Percentiles rank a stretch among this genome's conserved stretches.
These are phyloP conservation scores for Drosophila subquinaria DNA, from an alignment of 2,888 invertebrate species.

Conservation along the genomic window DNA sequence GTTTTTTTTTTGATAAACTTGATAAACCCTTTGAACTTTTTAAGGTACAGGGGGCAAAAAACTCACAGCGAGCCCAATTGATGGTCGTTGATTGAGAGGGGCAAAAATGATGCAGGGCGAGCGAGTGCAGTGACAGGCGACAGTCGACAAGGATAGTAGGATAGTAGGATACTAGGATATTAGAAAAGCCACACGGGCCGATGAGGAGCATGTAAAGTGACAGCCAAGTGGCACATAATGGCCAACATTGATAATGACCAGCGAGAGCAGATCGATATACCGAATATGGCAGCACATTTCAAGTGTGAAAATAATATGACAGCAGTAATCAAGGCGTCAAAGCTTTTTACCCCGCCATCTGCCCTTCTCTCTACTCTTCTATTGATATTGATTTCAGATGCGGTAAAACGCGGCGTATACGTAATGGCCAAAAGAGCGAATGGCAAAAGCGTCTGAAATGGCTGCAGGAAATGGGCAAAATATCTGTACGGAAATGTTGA, in stretches of 20 bases:
- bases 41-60: not conserved
- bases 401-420: conserved; percentile 49
- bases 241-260: conserved; percentile 67
- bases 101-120: conserved; percentile 15
- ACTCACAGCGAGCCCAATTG: conserved; percentile 7
- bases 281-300: conserved; percentile 52
- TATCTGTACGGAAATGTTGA: conserved; percentile 70
- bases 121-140: conserved; percentile 37
- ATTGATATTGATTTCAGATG: conserved; percentile 69
- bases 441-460: conserved; percentile 34
- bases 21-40: not conserved
- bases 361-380: not conserved
- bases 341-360: conserved; percentile 2
- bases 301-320: conserved; percentile 80
- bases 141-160: conserved; percentile 20
- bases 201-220: conserved; percentile 64
- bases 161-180: conserved; percentile 57
- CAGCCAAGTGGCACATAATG: conserved; percentile 67
- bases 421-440: conserved; percentile 31
- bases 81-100: not conserved
- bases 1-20: not conserved
- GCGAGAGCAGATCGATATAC: conserved; percentile 55
- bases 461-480: conserved; percentile 73
- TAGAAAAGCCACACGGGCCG: conserved; percentile 59
- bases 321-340: conserved; percentile 70